phyloP scores from a whole-genome alignment of 2,888 invertebrate genomes.

The Rhamphomyia laevipes region DNA sequence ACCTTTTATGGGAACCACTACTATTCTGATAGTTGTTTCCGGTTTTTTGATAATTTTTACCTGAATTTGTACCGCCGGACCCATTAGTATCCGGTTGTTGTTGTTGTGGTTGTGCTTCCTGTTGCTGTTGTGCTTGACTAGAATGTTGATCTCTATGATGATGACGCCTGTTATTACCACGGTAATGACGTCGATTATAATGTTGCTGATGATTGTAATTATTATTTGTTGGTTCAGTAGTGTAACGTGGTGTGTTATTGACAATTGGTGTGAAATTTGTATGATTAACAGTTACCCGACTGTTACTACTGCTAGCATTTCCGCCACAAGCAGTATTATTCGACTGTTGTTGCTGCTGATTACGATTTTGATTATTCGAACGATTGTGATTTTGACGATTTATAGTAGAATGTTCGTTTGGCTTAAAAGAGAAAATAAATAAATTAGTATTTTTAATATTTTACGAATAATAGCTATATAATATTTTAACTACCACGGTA shows the following conservation, averaged over 20 bases:
- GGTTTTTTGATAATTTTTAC: not conserved
- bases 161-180: slow-evolving; percentile 24
- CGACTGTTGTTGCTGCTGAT: not conserved
- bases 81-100: not conserved
- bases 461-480: no score
- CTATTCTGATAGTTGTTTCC: not conserved
- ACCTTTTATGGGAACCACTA: not conserved
- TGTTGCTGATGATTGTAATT: slow-evolving; percentile 28
- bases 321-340: not conserved
- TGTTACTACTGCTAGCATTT: not conserved
- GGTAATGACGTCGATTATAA: slow-evolving; percentile 26
- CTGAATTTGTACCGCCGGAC: not conserved
- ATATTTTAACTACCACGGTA: no score
- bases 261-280: slow-evolving; percentile 1
- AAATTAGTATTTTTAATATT: no score
- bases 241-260: not conserved
- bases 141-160: slow-evolving; percentile 24
- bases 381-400: not conserved
- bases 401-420: not conserved
- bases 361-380: not conserved
- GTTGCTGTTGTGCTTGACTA: slow-evolving; percentile 7
- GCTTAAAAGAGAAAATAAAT: no score
- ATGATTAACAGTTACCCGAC: not conserved
- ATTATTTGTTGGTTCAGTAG: slow-evolving; percentile 30
- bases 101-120: not conserved